phyloP scores from a whole-genome alignment of 1,140 invertebrate genomes.

The Drosophila jambulina region DNA sequence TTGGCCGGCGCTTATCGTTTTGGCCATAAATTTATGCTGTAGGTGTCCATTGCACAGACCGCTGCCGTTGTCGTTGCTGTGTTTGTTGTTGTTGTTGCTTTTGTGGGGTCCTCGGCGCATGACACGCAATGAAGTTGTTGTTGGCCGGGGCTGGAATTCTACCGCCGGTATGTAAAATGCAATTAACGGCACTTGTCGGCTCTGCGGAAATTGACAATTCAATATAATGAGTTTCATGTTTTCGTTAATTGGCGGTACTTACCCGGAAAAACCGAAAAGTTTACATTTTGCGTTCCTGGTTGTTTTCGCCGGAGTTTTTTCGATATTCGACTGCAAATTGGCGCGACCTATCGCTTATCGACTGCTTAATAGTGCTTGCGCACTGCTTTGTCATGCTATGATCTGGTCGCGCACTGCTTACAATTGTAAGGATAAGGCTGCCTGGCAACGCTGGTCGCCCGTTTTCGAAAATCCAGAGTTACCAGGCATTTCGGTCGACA shows the following conservation, averaged over 20 bases:
- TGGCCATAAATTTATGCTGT: slow-evolving; percentile 76
- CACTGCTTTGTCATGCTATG: too few relatives aligned
- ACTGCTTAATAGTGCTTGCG: background rate
- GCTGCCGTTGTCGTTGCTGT: slow-evolving; percentile 15
- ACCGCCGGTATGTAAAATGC: slow-evolving; percentile 53
- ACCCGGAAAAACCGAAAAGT: background rate
- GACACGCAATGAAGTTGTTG: slow-evolving; percentile 81
- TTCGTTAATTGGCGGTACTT: slow-evolving; percentile 23
- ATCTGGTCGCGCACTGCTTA: background rate
- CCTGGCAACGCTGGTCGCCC: too few relatives aligned
- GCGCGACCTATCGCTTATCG: background rate
- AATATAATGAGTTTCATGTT: slow-evolving; percentile 53
- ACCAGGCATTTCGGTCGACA: too few relatives aligned
- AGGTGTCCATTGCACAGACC: slow-evolving; percentile 26
- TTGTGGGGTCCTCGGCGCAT: slow-evolving; percentile 67
- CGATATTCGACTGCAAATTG: background rate
- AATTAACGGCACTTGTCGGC: slow-evolving; percentile 75
- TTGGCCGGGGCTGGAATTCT: slow-evolving; percentile 50
- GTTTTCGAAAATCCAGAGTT: too few relatives aligned
- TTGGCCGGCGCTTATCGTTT: slow-evolving; percentile 73
- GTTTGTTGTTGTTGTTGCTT: slow-evolving; percentile 47
- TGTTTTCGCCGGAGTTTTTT: background rate
- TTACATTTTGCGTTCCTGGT: background rate
- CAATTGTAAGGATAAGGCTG: too few relatives aligned
- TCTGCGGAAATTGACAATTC: slow-evolving; percentile 42